phyloP scores from a whole-genome alignment of 2,797 vertebrate genomes.

The Xerus rutilus region DNA sequence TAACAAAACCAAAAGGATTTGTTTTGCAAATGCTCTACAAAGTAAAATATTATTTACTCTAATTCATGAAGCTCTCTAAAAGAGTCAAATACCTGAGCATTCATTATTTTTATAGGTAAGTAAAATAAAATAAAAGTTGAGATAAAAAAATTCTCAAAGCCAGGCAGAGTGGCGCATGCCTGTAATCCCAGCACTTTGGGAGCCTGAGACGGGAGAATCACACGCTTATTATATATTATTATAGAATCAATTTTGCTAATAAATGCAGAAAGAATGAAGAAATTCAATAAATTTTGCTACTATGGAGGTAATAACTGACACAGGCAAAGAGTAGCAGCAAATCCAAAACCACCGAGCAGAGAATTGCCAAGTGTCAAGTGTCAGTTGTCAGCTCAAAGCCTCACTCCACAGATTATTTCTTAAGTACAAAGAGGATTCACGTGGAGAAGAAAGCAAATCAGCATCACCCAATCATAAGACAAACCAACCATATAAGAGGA shows the following conservation, averaged over 20 bases:
- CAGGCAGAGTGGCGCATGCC: no score
- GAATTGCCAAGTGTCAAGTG: not conserved
- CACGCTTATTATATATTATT: not conserved
- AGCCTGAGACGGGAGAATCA: no score
- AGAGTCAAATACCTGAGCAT: not conserved
- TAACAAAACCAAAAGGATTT: constrained; percentile 38
- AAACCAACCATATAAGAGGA: not conserved
- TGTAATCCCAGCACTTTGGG: no score
- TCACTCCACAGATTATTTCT: not conserved
- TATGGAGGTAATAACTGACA: not conserved
- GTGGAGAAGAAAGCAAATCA: not conserved
- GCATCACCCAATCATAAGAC: not conserved
- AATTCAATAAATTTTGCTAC: not conserved
- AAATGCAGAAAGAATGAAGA: not conserved
- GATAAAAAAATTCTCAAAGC: not conserved
- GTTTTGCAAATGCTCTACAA: not conserved
- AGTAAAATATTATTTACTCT: not conserved
- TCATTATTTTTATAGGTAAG: constrained; percentile 7
- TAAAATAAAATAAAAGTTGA: not conserved
- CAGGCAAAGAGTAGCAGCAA: not conserved
- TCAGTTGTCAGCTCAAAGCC: not conserved
- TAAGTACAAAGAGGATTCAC: not conserved
- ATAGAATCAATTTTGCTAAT: not conserved
- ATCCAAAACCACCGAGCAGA: not conserved
- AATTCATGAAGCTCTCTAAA: constrained; percentile 7